Percentiles rank a stretch among this genome's conserved stretches.
These are phyloP conservation scores for Encarsia formosa DNA, from an alignment of 2,888 invertebrate genomes.

Conservation along the genomic window DNA sequence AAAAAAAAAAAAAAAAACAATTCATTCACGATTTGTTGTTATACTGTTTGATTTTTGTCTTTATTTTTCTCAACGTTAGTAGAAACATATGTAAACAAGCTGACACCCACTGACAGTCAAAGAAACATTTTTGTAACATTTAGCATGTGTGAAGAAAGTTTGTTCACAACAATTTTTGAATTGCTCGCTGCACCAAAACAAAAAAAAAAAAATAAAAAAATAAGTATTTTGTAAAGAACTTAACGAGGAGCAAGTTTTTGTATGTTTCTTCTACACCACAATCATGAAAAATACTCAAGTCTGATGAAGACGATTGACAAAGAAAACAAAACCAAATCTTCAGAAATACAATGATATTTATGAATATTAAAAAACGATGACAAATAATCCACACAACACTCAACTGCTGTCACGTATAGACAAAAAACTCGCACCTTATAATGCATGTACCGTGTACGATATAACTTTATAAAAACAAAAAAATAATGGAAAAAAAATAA, in stretches of 20 bases:
- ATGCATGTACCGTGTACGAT: conserved; percentile 25
- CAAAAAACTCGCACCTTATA: conserved; percentile 27
- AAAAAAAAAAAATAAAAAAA: neutral
- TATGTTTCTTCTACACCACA: conserved; percentile 29
- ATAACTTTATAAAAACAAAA: conserved; percentile 18
- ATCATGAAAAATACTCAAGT: too few relatives aligned
- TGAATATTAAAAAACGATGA: conserved; percentile 12
- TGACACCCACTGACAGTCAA: too few relatives aligned
- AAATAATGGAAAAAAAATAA: conserved; percentile 29
- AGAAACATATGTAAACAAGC: conserved; percentile 27
- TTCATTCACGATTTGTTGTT: conserved; percentile 1
- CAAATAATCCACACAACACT: too few relatives aligned
- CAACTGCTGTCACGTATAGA: conserved; percentile 21
- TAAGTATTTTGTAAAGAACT: neutral
- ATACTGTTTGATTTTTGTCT: conserved; percentile 15
- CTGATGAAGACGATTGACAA: too few relatives aligned
- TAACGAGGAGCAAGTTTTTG: conserved; percentile 19
- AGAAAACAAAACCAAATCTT: neutral
- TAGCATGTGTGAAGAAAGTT: too few relatives aligned
- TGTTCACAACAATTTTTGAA: too few relatives aligned
- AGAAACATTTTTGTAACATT: too few relatives aligned
- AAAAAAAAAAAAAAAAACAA: too few relatives aligned
- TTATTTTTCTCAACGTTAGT: conserved; percentile 15
- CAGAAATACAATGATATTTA: neutral
- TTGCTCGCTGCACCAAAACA: too few relatives aligned